Conservation (phyloP, 2,888 invertebrate genomes). For the Mesorhabditis sp. region DNA sequence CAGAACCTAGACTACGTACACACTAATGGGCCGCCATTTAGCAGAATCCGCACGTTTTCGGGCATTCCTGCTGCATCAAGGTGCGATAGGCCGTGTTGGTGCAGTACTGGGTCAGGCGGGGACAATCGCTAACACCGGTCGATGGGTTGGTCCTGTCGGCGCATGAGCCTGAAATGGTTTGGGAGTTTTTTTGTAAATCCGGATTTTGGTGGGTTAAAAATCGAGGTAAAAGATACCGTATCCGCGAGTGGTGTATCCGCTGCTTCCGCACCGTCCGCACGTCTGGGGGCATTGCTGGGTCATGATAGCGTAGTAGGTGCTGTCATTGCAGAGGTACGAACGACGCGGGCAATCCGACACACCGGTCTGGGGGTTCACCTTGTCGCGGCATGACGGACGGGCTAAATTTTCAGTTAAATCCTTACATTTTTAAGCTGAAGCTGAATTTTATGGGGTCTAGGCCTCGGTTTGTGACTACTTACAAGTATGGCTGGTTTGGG, state of each 20-base stretch:
- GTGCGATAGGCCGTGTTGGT: not conserved
- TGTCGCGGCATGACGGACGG: not conserved
- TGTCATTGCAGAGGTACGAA: not conserved
- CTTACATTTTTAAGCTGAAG: no score
- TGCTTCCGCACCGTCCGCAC: not conserved
- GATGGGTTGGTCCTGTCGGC: constrained; percentile 2
- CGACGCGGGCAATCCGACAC: not conserved
- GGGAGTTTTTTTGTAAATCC: not conserved
- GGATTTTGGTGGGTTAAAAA: no score
- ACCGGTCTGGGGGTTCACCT: constrained; percentile 2
- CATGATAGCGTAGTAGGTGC: not conserved
- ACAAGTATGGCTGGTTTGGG: not conserved
- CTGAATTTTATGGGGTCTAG: not conserved
- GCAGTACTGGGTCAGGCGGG: not conserved
- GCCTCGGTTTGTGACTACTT: not conserved
- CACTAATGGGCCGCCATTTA: not conserved
- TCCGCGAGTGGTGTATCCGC: not conserved
- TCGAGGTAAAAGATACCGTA: no score
- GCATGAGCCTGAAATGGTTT: not conserved
- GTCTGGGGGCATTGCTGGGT: not conserved
- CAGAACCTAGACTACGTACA: no score
- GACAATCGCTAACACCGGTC: constrained; percentile 3
- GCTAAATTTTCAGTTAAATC: not conserved
- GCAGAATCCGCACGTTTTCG: constrained; percentile 3
- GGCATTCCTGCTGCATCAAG: not conserved